Evolutionary conservation across 2,113 vertebrate genomes (phyloP).

Genomic region (Lates calcarifer): DNA sequence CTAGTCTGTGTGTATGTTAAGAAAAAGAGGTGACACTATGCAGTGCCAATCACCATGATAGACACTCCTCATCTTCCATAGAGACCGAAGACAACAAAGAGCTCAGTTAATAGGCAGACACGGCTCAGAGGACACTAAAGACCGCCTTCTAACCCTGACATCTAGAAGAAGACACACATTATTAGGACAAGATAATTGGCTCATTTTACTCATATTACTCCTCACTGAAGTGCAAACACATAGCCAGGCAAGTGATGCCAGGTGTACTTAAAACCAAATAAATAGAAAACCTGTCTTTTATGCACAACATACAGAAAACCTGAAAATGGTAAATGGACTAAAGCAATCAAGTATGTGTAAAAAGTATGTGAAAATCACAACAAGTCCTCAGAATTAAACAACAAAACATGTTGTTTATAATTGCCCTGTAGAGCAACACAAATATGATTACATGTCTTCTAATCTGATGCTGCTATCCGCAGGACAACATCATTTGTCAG

Average conservation of each 20-base stretch:
- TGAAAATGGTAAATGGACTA: neutral
- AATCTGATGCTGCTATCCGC: neutral
- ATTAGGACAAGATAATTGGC: slow-evolving; percentile 62
- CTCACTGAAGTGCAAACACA: slow-evolving; percentile 31
- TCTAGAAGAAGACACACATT: slow-evolving; percentile 48
- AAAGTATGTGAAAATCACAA: too few species aligned
- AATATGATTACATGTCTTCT: neutral
- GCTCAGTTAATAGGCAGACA: slow-evolving; percentile 62
- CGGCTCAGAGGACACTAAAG: slow-evolving; percentile 66
- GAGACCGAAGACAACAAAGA: slow-evolving; percentile 69
- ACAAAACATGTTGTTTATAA: neutral
- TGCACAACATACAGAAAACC: neutral
- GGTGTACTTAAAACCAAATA: neutral
- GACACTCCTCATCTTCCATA: slow-evolving; percentile 64
- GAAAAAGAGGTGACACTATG: slow-evolving; percentile 53
- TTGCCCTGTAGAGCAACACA: neutral
- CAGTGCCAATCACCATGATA: slow-evolving; percentile 68
- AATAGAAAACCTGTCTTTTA: neutral
- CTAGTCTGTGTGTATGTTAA: slow-evolving; percentile 43
- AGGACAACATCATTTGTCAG: neutral
- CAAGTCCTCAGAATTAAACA: neutral
- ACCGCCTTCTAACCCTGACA: slow-evolving; percentile 56
- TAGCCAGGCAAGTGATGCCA: slow-evolving; percentile 14
- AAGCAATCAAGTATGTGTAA: neutral
- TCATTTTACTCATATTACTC: slow-evolving; percentile 46